A percentile compares a stretch with the other conserved stretches of the same genome.
These are phyloP conservation scores for Sporophila hypoxantha DNA, from an alignment of 2,113 vertebrate genomes.

Conservation along the genomic window DNA sequence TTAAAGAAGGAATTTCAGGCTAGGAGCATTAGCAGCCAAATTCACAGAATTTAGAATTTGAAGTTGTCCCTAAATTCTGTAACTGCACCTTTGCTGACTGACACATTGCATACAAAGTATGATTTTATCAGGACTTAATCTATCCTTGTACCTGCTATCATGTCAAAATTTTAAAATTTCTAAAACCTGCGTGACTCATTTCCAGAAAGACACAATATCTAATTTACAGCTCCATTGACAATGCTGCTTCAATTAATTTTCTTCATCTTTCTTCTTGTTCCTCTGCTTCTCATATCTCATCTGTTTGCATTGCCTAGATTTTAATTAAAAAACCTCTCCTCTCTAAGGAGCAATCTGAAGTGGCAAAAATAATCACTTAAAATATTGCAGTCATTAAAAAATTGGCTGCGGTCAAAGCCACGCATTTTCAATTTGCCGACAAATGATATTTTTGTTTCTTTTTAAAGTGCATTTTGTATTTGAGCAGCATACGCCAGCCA, in stretches of 20 bases:
- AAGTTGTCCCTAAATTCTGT: not conserved
- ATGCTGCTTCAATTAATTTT: constrained; percentile 74
- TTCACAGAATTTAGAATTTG: not conserved
- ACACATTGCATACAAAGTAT: not conserved
- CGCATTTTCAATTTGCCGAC: constrained; percentile 74
- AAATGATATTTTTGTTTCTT: constrained; percentile 71
- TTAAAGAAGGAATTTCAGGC: not conserved
- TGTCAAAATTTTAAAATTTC: constrained; percentile 8
- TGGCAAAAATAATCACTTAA: constrained; percentile 82
- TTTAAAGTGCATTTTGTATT: constrained; percentile 71
- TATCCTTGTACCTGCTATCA: constrained; percentile 4
- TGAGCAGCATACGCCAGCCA: constrained; percentile 68
- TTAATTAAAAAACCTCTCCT: constrained; percentile 76
- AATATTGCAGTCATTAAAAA: constrained; percentile 82
- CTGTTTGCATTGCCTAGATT: constrained; percentile 73
- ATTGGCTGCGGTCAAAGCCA: constrained; percentile 66
- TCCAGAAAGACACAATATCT: constrained; percentile 48
- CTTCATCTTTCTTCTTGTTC: constrained; percentile 68
- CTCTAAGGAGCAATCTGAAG: constrained; percentile 75
- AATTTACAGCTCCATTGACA: constrained; percentile 66
- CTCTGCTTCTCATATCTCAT: constrained; percentile 65
- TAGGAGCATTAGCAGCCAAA: not conserved
- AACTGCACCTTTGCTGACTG: not conserved
- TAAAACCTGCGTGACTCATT: constrained; percentile 18
- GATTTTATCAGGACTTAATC: not conserved